Evolutionary conservation across 2,797 vertebrate species (phyloP).

Genomic region (Dendrocincla fuliginosa): DNA sequence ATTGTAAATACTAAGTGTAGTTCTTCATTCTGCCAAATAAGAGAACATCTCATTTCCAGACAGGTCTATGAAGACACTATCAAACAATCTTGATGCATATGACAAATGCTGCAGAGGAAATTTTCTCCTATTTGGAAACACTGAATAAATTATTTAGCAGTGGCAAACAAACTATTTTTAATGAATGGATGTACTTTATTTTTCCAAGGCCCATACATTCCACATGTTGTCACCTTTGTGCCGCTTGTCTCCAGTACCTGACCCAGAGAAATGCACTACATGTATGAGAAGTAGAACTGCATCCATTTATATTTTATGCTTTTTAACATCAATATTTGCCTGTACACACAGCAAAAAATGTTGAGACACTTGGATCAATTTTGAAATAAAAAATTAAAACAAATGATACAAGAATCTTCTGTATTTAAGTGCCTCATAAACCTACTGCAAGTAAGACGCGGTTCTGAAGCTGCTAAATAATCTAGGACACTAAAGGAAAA

Average conservation of each 20-base stretch:
- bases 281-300: neutral
- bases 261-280: neutral
- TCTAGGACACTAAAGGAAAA: neutral
- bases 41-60: neutral
- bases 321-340: conserved; percentile 10
- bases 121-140: conserved; percentile 13
- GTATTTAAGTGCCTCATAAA: conserved; percentile 33
- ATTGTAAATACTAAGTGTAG: conserved; percentile 45
- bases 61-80: neutral
- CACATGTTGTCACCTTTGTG: neutral
- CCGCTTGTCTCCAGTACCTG: neutral
- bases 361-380: conserved; percentile 24
- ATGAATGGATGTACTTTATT: neutral
- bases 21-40: conserved; percentile 49
- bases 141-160: conserved; percentile 39
- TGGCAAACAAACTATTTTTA: neutral
- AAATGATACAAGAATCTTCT: neutral
- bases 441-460: neutral
- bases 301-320: conserved; percentile 24
- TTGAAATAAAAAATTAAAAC: conserved; percentile 60
- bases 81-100: neutral
- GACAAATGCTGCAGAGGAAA: neutral
- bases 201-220: neutral
- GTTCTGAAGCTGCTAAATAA: neutral
- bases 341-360: conserved; percentile 34